These are phyloP conservation scores for Pandemis corylana DNA, from an alignment of 2,888 invertebrate species.

Conservation along the genomic window DNA sequence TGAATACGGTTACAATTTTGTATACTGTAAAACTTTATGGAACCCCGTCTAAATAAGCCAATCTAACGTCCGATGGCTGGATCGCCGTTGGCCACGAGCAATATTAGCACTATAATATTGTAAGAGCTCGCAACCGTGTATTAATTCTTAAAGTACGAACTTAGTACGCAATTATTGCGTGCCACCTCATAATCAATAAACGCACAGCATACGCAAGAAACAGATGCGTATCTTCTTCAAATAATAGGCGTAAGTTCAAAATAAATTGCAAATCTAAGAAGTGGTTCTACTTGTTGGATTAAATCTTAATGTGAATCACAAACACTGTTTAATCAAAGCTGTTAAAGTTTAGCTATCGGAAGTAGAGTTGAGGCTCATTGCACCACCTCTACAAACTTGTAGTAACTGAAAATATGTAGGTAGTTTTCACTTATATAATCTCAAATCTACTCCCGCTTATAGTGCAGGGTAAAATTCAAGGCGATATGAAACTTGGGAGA, in stretches of 20 bases:
- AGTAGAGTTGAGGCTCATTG: too few relatives aligned
- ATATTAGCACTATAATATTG: slow-evolving; percentile 21
- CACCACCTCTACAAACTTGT: too few relatives aligned
- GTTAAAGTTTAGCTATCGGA: background rate
- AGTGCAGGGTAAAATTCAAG: too few relatives aligned
- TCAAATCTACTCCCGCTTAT: too few relatives aligned
- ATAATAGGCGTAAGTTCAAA: slow-evolving; percentile 5
- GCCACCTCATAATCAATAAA: slow-evolving; percentile 48
- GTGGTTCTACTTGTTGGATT: background rate
- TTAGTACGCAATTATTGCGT: slow-evolving; percentile 48
- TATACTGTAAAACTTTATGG: background rate
- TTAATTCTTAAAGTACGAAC: slow-evolving; percentile 47
- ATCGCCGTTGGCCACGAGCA: slow-evolving; percentile 1
- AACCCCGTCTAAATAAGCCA: background rate
- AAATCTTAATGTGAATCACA: slow-evolving; percentile 3
- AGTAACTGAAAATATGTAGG: too few relatives aligned
- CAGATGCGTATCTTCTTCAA: slow-evolving; percentile 21
- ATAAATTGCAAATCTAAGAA: slow-evolving; percentile 3
- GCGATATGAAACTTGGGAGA: too few relatives aligned
- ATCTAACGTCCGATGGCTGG: background rate
- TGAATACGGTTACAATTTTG: too few relatives aligned
- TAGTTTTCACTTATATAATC: too few relatives aligned
- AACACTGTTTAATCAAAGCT: background rate
- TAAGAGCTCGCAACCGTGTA: slow-evolving; percentile 38
- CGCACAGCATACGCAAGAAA: slow-evolving; percentile 10